Base-by-base conservation (phyloP, 37 sponge, comb jelly and placozoan genomes). In the Oopsacas minuta region DNA sequence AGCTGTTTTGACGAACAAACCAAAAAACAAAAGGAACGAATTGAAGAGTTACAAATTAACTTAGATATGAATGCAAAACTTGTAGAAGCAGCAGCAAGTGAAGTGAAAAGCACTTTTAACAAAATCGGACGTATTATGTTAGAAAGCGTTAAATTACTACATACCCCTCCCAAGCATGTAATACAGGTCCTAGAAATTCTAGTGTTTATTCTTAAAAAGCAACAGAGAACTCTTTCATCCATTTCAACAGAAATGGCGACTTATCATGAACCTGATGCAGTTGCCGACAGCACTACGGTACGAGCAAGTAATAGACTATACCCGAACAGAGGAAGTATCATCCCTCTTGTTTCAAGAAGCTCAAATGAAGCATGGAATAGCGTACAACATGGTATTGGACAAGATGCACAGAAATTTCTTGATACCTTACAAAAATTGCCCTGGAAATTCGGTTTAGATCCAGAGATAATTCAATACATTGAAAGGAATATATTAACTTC, bases 381-480 rank as follows among this genome's bases (percentile, higher is more conserved):
- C 7, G 22, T 61, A 7, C 75, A 61, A 61, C 75, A 61, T 7
- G 75, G 32, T 5, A 61, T 61, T 61, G 75, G 75, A 5, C 75
- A 61, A n/a, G 75, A 61, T 61, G 22, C 75, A 25, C 75, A 61
- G 22, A 61, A 61, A 34, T 61, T 61, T 12, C 30, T 61, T 10
- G 75, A 61, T n/a, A 32, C 75, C 7, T 25, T 61, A 61, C 28
- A 25, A 25, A 20, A 34, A 32, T 32, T 61, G 22, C 22, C 28
- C 30, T 61, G 75, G 75, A 61, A 61, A 61, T 61, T 61, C 28
- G 75, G 75, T 7, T n/a, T 61, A 12, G 75, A 61, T 34, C 75
- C 7, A 3, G 75, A 61, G 22, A 34, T 61, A 25, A 61, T 61
- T 3, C 75, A 61, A 25, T 61, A 3, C 28, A 61, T 61, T 20